These are phyloP conservation scores for Uria aalge DNA, from an alignment of 2,113 vertebrate species.

Conservation along the genomic window DNA sequence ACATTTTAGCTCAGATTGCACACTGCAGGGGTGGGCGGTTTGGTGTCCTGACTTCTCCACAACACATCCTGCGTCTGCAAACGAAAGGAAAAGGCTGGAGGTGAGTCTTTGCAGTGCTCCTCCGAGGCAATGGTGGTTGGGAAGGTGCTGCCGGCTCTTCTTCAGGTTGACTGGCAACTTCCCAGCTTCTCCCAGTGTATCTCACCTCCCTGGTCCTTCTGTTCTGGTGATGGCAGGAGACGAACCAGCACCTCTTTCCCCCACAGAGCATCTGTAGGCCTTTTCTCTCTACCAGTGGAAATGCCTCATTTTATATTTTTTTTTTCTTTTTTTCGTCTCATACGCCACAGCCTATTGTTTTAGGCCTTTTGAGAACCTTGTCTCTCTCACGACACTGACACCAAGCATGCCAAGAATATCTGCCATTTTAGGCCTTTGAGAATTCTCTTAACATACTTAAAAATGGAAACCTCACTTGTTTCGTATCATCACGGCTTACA, in stretches of 20 bases:
- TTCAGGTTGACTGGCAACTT: not conserved
- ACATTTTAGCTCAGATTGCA: not conserved
- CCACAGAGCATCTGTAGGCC: not conserved
- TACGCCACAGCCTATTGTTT: not conserved
- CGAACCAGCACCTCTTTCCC: not conserved
- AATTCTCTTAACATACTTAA: not conserved
- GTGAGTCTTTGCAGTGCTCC: not conserved
- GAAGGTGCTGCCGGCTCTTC: not conserved
- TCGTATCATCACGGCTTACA: not conserved
- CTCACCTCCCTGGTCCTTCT: not conserved
- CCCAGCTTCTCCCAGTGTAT: not conserved
- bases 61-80: not conserved
- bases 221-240: not conserved
- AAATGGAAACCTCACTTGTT: not conserved
- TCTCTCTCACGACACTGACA: not conserved
- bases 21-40: not conserved
- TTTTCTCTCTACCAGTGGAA: not conserved
- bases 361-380: not conserved
- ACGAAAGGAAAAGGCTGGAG: not conserved
- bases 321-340: not conserved
- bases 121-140: not conserved
- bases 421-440: not conserved
- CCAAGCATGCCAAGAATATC: not conserved
- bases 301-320: not conserved
- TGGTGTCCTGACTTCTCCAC: slow-evolving; percentile 6